These are phyloP conservation scores for Dynastes grantii DNA, from an alignment of 2,888 invertebrate genomes.

Conservation along the genomic window DNA sequence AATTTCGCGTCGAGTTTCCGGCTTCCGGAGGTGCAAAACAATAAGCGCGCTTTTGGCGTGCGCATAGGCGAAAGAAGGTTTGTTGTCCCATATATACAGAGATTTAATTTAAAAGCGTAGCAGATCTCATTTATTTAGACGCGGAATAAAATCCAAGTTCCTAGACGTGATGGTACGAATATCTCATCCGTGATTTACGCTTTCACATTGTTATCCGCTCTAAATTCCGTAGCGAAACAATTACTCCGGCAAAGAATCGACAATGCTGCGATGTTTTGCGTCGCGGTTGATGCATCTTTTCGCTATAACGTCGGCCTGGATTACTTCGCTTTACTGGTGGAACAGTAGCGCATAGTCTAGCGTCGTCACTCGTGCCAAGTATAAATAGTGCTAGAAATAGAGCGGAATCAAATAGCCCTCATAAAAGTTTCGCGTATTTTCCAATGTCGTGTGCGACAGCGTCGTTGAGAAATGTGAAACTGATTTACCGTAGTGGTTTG, in stretches of 20 bases:
- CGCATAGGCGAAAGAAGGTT: background rate
- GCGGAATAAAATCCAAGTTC: constrained; percentile 21
- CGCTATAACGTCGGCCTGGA: constrained; percentile 4
- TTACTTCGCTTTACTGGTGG: background rate
- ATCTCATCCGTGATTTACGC: constrained; percentile 33
- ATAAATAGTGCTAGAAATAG: constrained; percentile 42
- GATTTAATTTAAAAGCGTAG: constrained; percentile 11
- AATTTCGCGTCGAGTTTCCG: constrained; percentile 15
- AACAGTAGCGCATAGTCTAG: background rate
- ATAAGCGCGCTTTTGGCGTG: background rate
- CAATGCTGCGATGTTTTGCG: background rate
- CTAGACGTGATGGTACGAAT: constrained; percentile 3
- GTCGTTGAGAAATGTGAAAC: background rate
- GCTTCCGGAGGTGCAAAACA: constrained; percentile 10
- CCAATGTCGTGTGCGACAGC: background rate
- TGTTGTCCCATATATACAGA: constrained; percentile 1
- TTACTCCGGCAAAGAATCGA: constrained; percentile 10
- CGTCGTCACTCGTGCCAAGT: constrained; percentile 11
- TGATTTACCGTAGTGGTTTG: background rate
- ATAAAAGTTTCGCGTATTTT: constrained; percentile 31
- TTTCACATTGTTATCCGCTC: constrained; percentile 20
- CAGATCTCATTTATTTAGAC: constrained; percentile 4
- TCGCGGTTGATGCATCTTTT: constrained; percentile 7
- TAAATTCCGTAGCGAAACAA: constrained; percentile 34
- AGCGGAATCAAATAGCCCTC: constrained; percentile 41